Conservation (phyloP, 2,797 vertebrate species). For the Amblyraja radiata region DNA sequence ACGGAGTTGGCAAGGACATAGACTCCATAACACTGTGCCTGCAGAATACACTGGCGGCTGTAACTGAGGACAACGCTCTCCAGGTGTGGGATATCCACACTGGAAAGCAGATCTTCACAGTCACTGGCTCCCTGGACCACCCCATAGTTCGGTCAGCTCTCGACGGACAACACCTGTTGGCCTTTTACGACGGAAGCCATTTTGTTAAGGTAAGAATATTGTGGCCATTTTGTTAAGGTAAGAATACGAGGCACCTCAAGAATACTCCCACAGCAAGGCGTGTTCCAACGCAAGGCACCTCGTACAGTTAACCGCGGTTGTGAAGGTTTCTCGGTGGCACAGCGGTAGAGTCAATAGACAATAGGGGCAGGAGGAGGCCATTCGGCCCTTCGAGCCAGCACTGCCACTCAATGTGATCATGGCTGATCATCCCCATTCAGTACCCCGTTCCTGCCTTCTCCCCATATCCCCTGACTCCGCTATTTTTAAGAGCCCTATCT, state of each 20-base stretch:
- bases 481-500: too few relatives aligned
- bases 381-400: too few relatives aligned
- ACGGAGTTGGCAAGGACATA: constrained; percentile 43
- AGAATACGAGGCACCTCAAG: too few relatives aligned
- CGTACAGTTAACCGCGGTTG: neutral
- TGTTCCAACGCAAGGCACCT: neutral
- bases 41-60: constrained; percentile 53
- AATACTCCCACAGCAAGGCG: neutral
- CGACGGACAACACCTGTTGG: constrained; percentile 51
- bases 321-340: neutral
- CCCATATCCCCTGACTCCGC: too few relatives aligned
- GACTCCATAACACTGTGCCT: constrained; percentile 51
- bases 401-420: too few relatives aligned
- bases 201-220: constrained; percentile 47
- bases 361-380: too few relatives aligned
- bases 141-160: constrained; percentile 49
- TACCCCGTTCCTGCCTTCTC: too few relatives aligned
- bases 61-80: constrained; percentile 51
- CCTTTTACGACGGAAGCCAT: constrained; percentile 56
- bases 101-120: constrained; percentile 50
- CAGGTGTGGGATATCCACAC: constrained; percentile 56
- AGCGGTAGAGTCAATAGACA: too few relatives aligned
- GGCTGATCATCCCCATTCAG: too few relatives aligned
- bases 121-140: constrained; percentile 47
- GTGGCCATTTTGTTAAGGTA: too few relatives aligned